Percentiles rank a stretch among this genome's conserved stretches.
Evolutionary conservation across 2,888 invertebrate species (phyloP).

Genomic region (Hypselothyrea guttata): DNA sequence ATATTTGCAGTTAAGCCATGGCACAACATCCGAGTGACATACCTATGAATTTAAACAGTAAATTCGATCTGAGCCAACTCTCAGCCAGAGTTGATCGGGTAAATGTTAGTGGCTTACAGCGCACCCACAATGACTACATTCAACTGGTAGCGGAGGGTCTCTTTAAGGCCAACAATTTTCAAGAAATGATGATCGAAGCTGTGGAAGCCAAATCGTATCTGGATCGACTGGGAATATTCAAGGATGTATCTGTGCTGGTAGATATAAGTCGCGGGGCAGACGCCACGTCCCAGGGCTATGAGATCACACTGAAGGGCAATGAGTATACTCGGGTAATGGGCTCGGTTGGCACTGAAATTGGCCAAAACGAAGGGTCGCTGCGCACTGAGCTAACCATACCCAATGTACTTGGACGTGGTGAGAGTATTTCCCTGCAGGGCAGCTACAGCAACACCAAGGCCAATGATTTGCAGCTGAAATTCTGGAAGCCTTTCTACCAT

Average conservation of each 20-base stretch:
- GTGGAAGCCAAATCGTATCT: slow-evolving; percentile 89
- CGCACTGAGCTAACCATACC: slow-evolving; percentile 87
- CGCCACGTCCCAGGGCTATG: slow-evolving; percentile 91
- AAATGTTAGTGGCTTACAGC: slow-evolving; percentile 90
- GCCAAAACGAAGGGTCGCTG: slow-evolving; percentile 95
- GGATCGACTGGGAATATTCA: slow-evolving; percentile 94
- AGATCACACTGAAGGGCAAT: slow-evolving; percentile 91
- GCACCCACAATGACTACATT: slow-evolving; percentile 95
- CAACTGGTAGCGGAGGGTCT: slow-evolving; percentile 90
- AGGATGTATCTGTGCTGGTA: slow-evolving; percentile 91
- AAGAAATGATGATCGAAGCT: slow-evolving; percentile 89
- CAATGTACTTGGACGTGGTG: slow-evolving; percentile 94
- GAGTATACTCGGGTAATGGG: slow-evolving; percentile 93
- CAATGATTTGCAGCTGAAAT: slow-evolving; percentile 90
- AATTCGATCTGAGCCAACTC: slow-evolving; percentile 60
- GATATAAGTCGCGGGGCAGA: slow-evolving; percentile 92
- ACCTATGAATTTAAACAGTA: slow-evolving; percentile 49
- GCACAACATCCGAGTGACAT: no score
- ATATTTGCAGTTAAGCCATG: no score
- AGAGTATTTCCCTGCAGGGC: slow-evolving; percentile 91
- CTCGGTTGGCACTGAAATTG: slow-evolving; percentile 92
- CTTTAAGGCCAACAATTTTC: slow-evolving; percentile 92
- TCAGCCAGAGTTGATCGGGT: slow-evolving; percentile 92
- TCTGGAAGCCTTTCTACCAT: slow-evolving; percentile 92
- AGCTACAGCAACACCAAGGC: slow-evolving; percentile 92